A percentile compares a stretch with the other conserved stretches of the same genome.
These are phyloP conservation scores for Enteromius thamalakanensis DNA, from an alignment of 2,797 vertebrate genomes.

Conservation along the genomic window DNA sequence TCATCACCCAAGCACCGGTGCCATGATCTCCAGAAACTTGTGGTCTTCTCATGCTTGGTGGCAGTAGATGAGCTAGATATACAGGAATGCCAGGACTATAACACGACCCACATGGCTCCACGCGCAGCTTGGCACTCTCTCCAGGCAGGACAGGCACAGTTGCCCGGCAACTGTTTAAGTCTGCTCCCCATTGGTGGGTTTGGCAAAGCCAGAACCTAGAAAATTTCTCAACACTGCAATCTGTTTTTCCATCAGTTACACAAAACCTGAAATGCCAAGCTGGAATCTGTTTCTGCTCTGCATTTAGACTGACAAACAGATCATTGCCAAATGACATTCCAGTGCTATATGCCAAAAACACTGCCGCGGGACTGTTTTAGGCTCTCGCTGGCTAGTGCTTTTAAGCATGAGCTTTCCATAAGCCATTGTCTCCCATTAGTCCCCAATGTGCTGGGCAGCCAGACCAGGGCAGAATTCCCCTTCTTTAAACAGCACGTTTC, in stretches of 20 bases:
- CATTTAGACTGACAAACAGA: slow-evolving; percentile 41
- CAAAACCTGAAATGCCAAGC: slow-evolving; percentile 42
- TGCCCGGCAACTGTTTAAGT: slow-evolving; percentile 38
- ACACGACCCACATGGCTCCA: slow-evolving; percentile 47
- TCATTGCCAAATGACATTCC: slow-evolving; percentile 56
- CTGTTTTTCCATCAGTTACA: slow-evolving; percentile 45
- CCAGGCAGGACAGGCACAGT: slow-evolving; percentile 45
- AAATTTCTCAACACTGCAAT: slow-evolving; percentile 48
- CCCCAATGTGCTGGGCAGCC: slow-evolving; percentile 17
- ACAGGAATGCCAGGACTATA: slow-evolving; percentile 43
- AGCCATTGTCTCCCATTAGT: slow-evolving; percentile 49
- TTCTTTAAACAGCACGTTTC: slow-evolving; percentile 55
- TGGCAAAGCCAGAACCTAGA: slow-evolving; percentile 42
- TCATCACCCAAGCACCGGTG: not conserved
- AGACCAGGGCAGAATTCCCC: slow-evolving; percentile 55
- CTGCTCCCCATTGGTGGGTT: slow-evolving; percentile 49
- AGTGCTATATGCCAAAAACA: slow-evolving; percentile 14
- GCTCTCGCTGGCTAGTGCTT: not conserved
- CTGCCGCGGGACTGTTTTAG: slow-evolving; percentile 14
- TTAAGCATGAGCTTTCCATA: slow-evolving; percentile 32
- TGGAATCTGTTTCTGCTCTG: slow-evolving; percentile 51
- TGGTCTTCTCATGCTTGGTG: slow-evolving; percentile 20
- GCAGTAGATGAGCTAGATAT: slow-evolving; percentile 31
- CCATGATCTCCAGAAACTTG: slow-evolving; percentile 25
- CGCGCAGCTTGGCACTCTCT: slow-evolving; percentile 30